Conservation (phyloP, 2,888 invertebrate genomes). For the Meiosimyza decipiens region DNA sequence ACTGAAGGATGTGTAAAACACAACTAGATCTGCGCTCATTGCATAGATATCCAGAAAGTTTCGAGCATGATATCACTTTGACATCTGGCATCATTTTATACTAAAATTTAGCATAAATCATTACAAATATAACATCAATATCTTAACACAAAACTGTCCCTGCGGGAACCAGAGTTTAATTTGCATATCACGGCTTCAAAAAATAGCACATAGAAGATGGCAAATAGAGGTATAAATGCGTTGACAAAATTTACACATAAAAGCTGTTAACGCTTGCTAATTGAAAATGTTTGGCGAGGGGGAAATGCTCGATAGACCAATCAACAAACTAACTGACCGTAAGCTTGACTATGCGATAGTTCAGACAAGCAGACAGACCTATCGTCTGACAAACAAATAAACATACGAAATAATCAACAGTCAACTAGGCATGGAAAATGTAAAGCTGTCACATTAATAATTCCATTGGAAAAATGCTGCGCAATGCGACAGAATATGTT, state of each 20-base stretch:
- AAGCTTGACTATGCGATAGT: background rate
- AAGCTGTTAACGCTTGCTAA: slow-evolving; percentile 41
- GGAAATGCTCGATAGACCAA: background rate
- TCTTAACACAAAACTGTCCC: no score
- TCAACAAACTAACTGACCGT: slow-evolving; percentile 3
- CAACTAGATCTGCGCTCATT: no score
- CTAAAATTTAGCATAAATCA: no score
- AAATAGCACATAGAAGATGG: no score
- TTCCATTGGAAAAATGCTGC: slow-evolving; percentile 42
- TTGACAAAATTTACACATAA: slow-evolving; percentile 35
- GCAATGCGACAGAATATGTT: slow-evolving; percentile 35
- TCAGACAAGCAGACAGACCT: no score
- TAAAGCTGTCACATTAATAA: slow-evolving; percentile 44
- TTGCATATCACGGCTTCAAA: no score
- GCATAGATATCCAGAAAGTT: no score
- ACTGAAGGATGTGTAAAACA: no score
- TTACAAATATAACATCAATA: no score
- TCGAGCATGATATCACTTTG: no score
- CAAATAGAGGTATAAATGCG: background rate
- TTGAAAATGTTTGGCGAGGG: slow-evolving; percentile 33
- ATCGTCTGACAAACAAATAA: background rate
- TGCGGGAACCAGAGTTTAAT: no score
- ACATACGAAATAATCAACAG: background rate
- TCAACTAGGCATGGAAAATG: slow-evolving; percentile 31
- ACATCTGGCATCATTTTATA: no score